Evolutionary conservation across 2,113 vertebrate genomes (phyloP), one percentile per base, ranked within the genome.

Genomic region (Colossoma macropomum): DNA sequence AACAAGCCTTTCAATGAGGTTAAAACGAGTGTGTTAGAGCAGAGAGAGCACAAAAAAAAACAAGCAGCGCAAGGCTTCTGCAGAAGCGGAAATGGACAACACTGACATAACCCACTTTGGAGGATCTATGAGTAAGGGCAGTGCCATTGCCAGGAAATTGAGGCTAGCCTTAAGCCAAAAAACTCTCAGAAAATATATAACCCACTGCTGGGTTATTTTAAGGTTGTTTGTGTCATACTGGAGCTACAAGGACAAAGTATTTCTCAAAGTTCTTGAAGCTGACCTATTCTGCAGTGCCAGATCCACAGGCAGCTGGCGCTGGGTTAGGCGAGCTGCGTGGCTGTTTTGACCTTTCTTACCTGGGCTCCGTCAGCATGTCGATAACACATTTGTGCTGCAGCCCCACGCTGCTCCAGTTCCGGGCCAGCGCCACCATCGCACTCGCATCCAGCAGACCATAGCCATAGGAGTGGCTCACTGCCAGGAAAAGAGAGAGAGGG

Each of bases 381-480:
- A 97, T 91, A 87, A 96, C 89, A 77, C 97, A 99, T 74, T 97
- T 97, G 88, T 95, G 94, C 92, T 99, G 98, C 0, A 93, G 95
- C 76, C 94, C 94, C 88, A 99, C 93, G 0, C 92, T 94, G 10
- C 95, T 98, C 97, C 97, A 99, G 93, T 99, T 98, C 93, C 94
- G 95, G 82, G 98, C 98, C 87, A 97, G 87, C 75, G 90, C 89
- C 83, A 99, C 98, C 96, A 99, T 97, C 75, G 95, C 95, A 0
- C 96, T 97, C 0, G 98, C 97, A 0, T 99, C 96, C 90, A 99
- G 89, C 62, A 99, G 94, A 7, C 98, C 98, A 0, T 98, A 99
- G 75, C 98, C 98, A 0, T 98, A 99, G 0, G 98, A 98, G 71
- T 99, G 98, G 91, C 98, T 99, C 89, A 99, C 98, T 99, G 93